Evolutionary conservation across 2,888 invertebrate species (phyloP), one percentile per base, ranked within the genome.

Genomic region (Furcula furcula): DNA sequence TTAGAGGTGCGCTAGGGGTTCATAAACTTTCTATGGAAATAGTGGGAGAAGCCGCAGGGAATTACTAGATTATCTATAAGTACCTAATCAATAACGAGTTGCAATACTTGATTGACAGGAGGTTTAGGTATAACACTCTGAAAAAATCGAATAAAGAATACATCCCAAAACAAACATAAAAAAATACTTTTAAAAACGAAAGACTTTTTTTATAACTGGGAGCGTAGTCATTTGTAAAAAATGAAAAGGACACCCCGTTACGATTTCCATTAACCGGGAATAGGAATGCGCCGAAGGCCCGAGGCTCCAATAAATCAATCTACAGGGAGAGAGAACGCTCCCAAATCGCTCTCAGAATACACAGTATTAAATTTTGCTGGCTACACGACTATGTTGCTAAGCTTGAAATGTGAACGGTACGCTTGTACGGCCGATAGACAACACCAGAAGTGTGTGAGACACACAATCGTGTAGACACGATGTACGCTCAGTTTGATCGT

Each of bases 271-370:
- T 80, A 79, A 71, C 73, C 65, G 66, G 55, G 9, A 69, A 57
- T 61, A 61, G 65, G 65, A 70, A 71, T 66, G 65, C 69, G 69
- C 60, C 50, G 65, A 66, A 72, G 66, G 67, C 65, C 65, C 53
- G 51, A 49, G 60, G 62, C 57, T 51, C 59, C 66, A 68, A 79
- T 79, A 78, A 79, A 80, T 78, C 78, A 78, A 76, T 79, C 76
- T 72, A 53, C 41, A 46, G 46, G 52, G 54, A 61, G 63, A 67
- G 63, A 66, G 58, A 60, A 55, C 63, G 53, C 47, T 56, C 51
- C 53, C 36, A 51, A 64, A 62, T 63, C 54, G 48, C 49, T 50
- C 40, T 46, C 45, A 51, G 55, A 63, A 57, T 56, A 62, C 55
- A 53, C 46, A 50, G 59, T 50, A 58, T 62, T 62, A 58, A 52